phyloP scores from a whole-genome alignment of 2,113 vertebrate species.

The Ploceus nigricollis region DNA sequence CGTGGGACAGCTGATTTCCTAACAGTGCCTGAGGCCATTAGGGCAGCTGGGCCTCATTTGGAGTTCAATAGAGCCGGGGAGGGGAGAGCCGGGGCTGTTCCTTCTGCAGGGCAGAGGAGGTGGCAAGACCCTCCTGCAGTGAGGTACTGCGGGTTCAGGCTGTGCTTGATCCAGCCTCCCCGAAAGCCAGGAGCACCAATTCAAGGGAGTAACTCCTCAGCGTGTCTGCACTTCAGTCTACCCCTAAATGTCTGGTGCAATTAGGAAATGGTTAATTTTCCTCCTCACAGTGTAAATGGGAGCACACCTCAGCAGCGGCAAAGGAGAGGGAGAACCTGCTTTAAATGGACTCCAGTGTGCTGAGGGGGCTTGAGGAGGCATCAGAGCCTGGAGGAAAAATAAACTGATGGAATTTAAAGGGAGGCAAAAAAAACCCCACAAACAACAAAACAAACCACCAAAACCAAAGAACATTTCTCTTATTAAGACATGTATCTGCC shows the following conservation, averaged over 20 bases:
- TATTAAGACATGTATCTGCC: background rate
- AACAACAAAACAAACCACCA: background rate
- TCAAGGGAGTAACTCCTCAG: background rate
- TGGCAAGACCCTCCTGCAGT: background rate
- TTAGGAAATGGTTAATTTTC: background rate
- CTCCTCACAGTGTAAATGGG: background rate
- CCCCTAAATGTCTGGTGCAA: background rate
- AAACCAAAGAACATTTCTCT: background rate
- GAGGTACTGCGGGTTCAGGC: accelerated
- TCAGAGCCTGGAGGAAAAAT: background rate
- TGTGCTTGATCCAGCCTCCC: background rate
- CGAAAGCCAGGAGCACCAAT: background rate
- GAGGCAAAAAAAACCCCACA: background rate
- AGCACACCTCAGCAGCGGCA: background rate
- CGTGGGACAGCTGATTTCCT: constrained; percentile 3
- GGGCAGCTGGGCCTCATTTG: background rate
- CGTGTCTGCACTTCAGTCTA: background rate
- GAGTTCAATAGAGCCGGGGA: background rate
- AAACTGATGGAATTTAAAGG: background rate
- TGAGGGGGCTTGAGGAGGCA: background rate
- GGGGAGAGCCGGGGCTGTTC: background rate
- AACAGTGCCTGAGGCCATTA: constrained; percentile 35
- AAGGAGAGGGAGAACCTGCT: accelerated
- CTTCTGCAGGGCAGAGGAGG: background rate
- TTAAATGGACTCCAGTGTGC: accelerated